phyloP scores from a whole-genome alignment of 2,797 vertebrate species.

The Tarsius wallacei region DNA sequence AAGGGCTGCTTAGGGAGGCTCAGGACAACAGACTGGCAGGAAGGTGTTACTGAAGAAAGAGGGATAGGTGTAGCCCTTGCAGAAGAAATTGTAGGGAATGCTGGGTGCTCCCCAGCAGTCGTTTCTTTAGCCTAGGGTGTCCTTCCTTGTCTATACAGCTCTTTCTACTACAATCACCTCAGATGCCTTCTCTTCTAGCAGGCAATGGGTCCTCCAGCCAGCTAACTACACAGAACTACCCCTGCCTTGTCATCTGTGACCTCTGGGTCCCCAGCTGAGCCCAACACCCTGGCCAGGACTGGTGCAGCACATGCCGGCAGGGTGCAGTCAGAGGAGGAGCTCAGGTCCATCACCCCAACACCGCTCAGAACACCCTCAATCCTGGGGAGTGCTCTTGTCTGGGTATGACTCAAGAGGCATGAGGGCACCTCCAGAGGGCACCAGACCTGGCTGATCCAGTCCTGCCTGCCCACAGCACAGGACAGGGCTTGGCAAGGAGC shows the following conservation, averaged over 20 bases:
- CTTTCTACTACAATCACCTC: accelerated
- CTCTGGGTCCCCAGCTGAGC: neutral
- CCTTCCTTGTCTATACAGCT: accelerated
- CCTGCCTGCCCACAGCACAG: neutral
- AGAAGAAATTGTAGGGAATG: neutral
- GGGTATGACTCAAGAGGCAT: accelerated
- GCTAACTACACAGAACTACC: neutral
- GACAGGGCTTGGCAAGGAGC: neutral
- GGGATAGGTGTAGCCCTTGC: neutral
- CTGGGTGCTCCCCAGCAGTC: accelerated
- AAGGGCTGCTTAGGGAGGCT: accelerated
- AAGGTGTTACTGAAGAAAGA: neutral
- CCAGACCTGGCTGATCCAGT: accelerated
- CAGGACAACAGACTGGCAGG: accelerated
- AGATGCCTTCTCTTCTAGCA: neutral
- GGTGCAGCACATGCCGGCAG: neutral
- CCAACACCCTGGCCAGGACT: accelerated
- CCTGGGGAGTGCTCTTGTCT: accelerated
- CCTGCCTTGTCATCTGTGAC: no score
- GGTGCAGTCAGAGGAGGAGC: accelerated
- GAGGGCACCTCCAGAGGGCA: accelerated
- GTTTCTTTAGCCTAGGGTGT: accelerated
- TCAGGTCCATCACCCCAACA: accelerated
- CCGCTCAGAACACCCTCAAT: neutral
- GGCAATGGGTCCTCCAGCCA: neutral